A percentile compares a stretch with the other conserved stretches of the same genome.
phyloP scores from a whole-genome alignment of 2,888 invertebrate genomes.

The Acheta domesticus region DNA sequence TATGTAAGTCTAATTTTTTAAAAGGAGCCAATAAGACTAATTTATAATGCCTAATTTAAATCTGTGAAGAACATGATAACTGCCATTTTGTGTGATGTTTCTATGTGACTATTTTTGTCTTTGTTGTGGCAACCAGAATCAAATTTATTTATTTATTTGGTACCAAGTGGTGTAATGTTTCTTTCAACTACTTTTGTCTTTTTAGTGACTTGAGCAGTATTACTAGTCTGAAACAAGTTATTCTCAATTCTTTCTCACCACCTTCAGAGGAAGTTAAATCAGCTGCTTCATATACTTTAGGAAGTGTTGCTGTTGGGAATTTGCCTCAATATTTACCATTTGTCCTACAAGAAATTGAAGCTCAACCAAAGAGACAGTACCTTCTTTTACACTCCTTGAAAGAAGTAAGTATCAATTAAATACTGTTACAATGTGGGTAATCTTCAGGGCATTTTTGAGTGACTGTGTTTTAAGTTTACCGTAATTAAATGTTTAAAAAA shows the following conservation, averaged over 20 bases:
- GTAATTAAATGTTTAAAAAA: too few species aligned
- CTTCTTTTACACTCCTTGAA: constrained; percentile 93
- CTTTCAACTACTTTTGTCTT: not conserved
- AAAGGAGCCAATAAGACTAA: not conserved
- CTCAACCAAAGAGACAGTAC: constrained; percentile 92
- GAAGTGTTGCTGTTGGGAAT: constrained; percentile 94
- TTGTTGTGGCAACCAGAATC: not conserved
- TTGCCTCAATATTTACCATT: constrained; percentile 90
- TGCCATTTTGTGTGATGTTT: too few species aligned
- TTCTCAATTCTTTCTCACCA: constrained; percentile 83
- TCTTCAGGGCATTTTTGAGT: constrained; percentile 31
- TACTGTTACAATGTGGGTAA: constrained; percentile 27
- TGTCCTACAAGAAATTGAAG: constrained; percentile 88
- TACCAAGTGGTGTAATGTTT: not conserved
- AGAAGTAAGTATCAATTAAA: constrained; percentile 62
- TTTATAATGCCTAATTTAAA: too few species aligned
- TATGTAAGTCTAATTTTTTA: constrained; percentile 59
- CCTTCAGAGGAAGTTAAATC: constrained; percentile 95
- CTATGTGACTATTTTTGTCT: not conserved
- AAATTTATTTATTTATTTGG: not conserved
- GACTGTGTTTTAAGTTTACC: too few species aligned
- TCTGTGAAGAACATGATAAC: too few species aligned
- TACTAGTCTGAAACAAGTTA: constrained; percentile 68
- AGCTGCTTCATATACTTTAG: constrained; percentile 94
- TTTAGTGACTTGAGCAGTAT: constrained; percentile 74